Evolutionary conservation across 2,113 vertebrate species (phyloP), one percentile per base, ranked within the genome.

Genomic region (Tragulus kanchil): DNA sequence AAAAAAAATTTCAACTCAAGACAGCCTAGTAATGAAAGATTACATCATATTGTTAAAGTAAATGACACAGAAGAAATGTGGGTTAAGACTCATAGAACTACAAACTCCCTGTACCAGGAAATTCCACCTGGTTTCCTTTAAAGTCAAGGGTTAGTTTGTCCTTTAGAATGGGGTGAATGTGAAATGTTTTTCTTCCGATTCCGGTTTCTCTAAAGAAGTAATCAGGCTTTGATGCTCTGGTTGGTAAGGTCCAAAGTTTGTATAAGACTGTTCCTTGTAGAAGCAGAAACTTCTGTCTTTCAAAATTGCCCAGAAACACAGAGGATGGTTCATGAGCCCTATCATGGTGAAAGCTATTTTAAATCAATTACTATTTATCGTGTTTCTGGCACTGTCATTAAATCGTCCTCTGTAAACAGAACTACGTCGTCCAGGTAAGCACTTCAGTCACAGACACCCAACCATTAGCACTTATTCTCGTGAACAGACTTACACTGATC

Each of bases 361-460:
- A 83, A 92, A 64, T 71, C 52, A 77, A 48, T 90, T 26, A 91
- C 12, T 88, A 65, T 58, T 89, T 83, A 54, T 13, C n/a, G 71
- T 77, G 73, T 84, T 93, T 84, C 64, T 94, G 58, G 54, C 59
- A 82, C 19, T 69, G 16, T 89, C 50, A 81, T 84, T 96, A 92
- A 69, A 23, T 42, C 75, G 28, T 58, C 5, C 2, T 31, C 25
- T 52, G 28, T 88, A 45, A 87, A 87, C 84, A 67, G 42, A 36
- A 64, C 10, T 86, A 81, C 75, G 75, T 2, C 19, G 78, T 65
- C n/a, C 75, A 79, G 14, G 82, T 50, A 75, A 91, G 13, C 12
- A 7, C 73, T 52, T 31, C 59, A 90, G 65, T 87, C 54, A 67
- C 42, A 88, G 61, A 67, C 0, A 21, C 31, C 0, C 58, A 15